A percentile compares a stretch with the other conserved stretches of the same genome.
These are phyloP conservation scores for Caenorhabditis brenneri DNA, from an alignment of 1,140 invertebrate genomes.

Conservation along the genomic window DNA sequence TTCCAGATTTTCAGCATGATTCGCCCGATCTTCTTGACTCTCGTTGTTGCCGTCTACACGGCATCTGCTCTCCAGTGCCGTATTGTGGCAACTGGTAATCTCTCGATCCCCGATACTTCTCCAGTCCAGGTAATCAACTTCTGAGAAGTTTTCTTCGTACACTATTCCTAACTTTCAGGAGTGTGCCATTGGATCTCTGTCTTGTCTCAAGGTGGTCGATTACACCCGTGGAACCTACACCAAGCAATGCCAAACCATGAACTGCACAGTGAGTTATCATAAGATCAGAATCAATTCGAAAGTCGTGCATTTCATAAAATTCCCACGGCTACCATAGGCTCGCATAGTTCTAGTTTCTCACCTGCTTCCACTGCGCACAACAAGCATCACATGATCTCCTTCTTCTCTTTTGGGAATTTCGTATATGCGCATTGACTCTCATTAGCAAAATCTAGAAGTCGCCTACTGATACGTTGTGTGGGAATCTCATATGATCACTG, in stretches of 20 bases:
- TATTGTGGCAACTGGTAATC: not conserved
- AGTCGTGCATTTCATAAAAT: not conserved
- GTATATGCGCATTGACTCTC: not conserved
- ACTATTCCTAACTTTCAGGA: not conserved
- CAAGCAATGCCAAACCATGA: not conserved
- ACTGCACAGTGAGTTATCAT: conserved; percentile 6
- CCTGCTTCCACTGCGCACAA: not conserved
- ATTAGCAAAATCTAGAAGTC: not conserved
- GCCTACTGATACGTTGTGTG: not conserved
- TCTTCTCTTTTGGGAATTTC: too few species aligned
- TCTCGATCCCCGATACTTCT: not conserved
- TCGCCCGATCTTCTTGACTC: not conserved
- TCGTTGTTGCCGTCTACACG: not conserved
- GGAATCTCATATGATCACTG: not conserved
- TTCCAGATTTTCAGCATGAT: not conserved
- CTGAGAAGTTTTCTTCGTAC: not conserved
- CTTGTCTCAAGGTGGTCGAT: not conserved
- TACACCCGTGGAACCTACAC: conserved; percentile 9
- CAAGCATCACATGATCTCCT: conserved; percentile 1
- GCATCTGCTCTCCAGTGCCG: not conserved
- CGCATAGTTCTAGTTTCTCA: conserved; percentile 1
- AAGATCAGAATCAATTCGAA: not conserved
- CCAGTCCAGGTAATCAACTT: not conserved
- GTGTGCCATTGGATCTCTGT: not conserved
- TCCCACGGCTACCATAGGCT: not conserved